Evolutionary conservation across 2,888 invertebrate species (phyloP), one percentile per base, ranked within the genome.

Genomic region (Euclidia mi): DNA sequence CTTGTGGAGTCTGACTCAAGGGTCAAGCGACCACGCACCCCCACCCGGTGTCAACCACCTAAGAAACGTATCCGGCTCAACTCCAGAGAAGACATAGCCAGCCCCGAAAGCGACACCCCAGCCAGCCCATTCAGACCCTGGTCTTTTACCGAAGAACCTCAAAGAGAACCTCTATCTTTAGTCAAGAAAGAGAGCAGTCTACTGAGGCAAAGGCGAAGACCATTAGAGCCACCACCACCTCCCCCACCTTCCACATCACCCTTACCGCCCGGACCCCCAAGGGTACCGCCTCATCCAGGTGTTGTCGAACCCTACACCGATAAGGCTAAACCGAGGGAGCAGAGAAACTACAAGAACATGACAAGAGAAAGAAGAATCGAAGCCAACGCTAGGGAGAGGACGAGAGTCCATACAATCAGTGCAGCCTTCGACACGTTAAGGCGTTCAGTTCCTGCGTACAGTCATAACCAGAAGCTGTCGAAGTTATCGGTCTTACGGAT

Each of bases 261-360:
- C 0, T 76, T 83, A 2, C 72, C 77, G 1, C 83, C 86, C 0
- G 94, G 90, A 0, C 88, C 89, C 0, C 94, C 95, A 0, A 80
- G 95, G 57, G 95, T 95, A 0, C 95, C 95, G 0, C 88, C 94
- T 0, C 95, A 95, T 66, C 95, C 95, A 0, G 95, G 88, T 0
- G 95, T 95, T 15, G 77, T 82, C 3, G 91, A 90, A 48, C 62
- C 70, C 2, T 82, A 83, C 62, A 41, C 76, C 20, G 87, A 91
- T 0, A 90, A 82, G 66, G 52, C 74, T 74, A 95, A 81, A 42
- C 89, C 91, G 0, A 94, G 96, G 49, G 96, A 97, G 65, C 97
- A 98, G 80, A 95, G 98, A 65, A 98, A 98, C 86, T 99, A 99
- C 90, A 99, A 99, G 84, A 99, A 98, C 86, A 98, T 99, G 98